phyloP scores from a whole-genome alignment of 1,140 invertebrate species.

The Papilio helenus region DNA sequence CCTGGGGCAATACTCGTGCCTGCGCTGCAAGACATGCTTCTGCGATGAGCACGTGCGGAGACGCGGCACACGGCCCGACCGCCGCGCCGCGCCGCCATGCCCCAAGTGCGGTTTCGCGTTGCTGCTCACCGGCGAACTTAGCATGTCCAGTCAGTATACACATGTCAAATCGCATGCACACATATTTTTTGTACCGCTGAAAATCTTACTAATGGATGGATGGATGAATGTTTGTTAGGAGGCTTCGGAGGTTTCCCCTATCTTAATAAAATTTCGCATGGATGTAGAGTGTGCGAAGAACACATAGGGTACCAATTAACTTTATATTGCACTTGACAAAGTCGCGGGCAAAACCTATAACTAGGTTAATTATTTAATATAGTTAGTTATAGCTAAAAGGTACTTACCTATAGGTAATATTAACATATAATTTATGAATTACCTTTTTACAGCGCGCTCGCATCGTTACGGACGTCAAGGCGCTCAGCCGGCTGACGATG shows the following conservation, averaged over 20 bases:
- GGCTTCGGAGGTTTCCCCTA: too few relatives aligned
- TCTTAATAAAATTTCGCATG: too few relatives aligned
- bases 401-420: too few relatives aligned
- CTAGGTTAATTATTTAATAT: too few relatives aligned
- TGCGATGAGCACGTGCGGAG: slow-evolving; percentile 97
- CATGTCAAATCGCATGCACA: not conserved
- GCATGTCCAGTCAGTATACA: slow-evolving; percentile 93
- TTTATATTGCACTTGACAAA: too few relatives aligned
- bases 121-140: slow-evolving; percentile 95
- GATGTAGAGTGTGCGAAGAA: too few relatives aligned
- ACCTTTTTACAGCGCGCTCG: slow-evolving; percentile 85
- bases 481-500: slow-evolving; percentile 83
- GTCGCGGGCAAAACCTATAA: too few relatives aligned
- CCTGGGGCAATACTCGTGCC: slow-evolving; percentile 96
- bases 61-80: slow-evolving; percentile 64
- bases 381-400: too few relatives aligned
- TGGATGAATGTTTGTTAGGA: too few relatives aligned
- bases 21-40: slow-evolving; percentile 97
- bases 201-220: too few relatives aligned
- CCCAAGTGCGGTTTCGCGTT: slow-evolving; percentile 97
- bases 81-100: slow-evolving; percentile 91
- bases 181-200: not conserved
- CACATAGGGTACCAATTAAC: too few relatives aligned
- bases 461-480: slow-evolving; percentile 93
- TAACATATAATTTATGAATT: too few relatives aligned